Conservation (phyloP, 2,888 invertebrate species). For the Lepetodrilus schrolli region DNA sequence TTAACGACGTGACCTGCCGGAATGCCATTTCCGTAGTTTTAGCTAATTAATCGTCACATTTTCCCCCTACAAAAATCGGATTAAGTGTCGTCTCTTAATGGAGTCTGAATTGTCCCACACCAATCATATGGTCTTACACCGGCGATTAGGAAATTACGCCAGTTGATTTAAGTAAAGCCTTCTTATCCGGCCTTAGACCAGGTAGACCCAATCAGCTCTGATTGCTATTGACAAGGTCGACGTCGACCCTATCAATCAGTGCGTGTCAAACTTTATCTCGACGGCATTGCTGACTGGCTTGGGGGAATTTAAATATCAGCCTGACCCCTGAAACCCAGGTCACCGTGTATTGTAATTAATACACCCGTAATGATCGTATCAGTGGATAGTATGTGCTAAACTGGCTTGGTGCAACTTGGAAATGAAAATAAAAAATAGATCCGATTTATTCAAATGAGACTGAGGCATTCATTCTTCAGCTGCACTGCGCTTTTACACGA, state of each 20-base stretch:
- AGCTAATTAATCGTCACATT: conserved; percentile 15
- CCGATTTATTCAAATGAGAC: too few relatives aligned
- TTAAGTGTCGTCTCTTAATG: conserved; percentile 7
- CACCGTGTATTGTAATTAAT: too few relatives aligned
- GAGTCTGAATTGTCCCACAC: neutral
- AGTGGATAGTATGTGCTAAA: too few relatives aligned
- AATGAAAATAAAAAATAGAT: too few relatives aligned
- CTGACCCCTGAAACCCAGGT: neutral
- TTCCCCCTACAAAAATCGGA: conserved; percentile 1
- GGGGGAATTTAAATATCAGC: neutral
- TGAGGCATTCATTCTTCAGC: too few relatives aligned
- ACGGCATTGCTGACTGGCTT: neutral
- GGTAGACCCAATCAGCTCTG: neutral
- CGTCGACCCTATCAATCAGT: neutral
- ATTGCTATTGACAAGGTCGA: conserved; percentile 19
- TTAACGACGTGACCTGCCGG: neutral
- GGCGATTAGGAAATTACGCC: conserved; percentile 7
- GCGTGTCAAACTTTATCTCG: neutral
- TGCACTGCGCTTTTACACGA: too few relatives aligned
- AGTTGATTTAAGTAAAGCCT: conserved; percentile 11
- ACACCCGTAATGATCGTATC: too few relatives aligned
- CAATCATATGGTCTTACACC: conserved; percentile 7
- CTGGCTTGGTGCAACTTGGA: too few relatives aligned
- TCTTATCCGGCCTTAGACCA: neutral
- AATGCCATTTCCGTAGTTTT: neutral